Evolutionary conservation across 2,797 vertebrate genomes (phyloP).

Genomic region (Erpetoichthys calabaricus): DNA sequence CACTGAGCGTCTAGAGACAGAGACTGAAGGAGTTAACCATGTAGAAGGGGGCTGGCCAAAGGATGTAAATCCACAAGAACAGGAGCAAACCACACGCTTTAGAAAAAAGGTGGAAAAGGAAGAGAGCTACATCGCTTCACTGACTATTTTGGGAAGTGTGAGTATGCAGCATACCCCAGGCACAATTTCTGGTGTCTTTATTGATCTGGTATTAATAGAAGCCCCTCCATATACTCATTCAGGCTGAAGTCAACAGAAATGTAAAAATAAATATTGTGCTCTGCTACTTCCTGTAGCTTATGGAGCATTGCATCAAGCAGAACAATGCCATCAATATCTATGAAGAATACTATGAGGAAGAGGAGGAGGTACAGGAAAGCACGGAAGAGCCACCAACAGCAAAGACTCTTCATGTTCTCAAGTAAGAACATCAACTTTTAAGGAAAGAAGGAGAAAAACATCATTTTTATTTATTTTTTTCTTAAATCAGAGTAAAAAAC

Average conservation of each 20-base stretch:
- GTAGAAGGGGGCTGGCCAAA: conserved; percentile 84
- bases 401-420: conserved; percentile 73
- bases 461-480: no score
- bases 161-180: conserved; percentile 19
- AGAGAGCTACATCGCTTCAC: conserved; percentile 56
- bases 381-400: conserved; percentile 57
- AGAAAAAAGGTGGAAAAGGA: conserved; percentile 88
- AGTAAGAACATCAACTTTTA: conserved; percentile 43
- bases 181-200: not conserved
- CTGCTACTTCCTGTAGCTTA: conserved; percentile 39
- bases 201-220: no score
- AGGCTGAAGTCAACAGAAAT: no score
- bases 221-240: no score
- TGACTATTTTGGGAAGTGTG: conserved; percentile 60
- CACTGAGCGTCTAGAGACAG: conserved; percentile 59
- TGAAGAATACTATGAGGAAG: conserved; percentile 62
- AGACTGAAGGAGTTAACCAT: conserved; percentile 65
- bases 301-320: conserved; percentile 76
- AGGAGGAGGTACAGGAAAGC: conserved; percentile 42
- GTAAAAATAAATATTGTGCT: no score
- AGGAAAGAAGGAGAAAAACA: no score
- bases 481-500: no score
- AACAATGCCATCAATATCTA: conserved; percentile 81
- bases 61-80: conserved; percentile 64
- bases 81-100: conserved; percentile 75